Conservation (phyloP, 2,797 vertebrate genomes). For the Rhodeus uyekii region DNA sequence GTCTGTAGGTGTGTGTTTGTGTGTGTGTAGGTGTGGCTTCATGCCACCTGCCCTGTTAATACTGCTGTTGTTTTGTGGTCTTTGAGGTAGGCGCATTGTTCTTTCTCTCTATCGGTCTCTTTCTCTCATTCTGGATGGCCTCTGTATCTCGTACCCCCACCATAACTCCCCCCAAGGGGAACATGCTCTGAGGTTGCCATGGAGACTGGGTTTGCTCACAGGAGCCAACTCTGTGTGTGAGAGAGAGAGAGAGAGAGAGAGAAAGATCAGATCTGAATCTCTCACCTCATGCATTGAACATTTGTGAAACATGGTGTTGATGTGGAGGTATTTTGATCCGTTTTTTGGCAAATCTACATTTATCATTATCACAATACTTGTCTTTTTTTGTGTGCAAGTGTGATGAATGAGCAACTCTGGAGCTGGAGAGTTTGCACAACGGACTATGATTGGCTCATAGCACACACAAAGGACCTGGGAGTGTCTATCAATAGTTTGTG, state of each 20-base stretch:
- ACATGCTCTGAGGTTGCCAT: conserved; percentile 79
- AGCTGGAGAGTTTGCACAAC: conserved; percentile 11
- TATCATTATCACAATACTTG: background rate
- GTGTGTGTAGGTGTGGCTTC: background rate
- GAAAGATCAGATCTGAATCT: conserved; percentile 28
- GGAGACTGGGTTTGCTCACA: conserved; percentile 73
- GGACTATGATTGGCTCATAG: conserved; percentile 16
- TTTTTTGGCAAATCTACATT: conserved; percentile 19
- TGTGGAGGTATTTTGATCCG: conserved; percentile 6
- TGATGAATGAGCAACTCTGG: conserved; percentile 26
- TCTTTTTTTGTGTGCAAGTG: background rate
- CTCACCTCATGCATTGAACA: conserved; percentile 5
- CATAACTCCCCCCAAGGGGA: conserved; percentile 70
- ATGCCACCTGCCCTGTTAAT: conserved; percentile 16
- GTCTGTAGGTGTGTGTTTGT: background rate
- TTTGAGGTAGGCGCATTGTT: conserved; percentile 2
- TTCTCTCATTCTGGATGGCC: conserved; percentile 55
- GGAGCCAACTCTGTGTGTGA: conserved; percentile 52
- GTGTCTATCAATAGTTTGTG: background rate
- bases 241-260: conserved; percentile 55
- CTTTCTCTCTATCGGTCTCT: conserved; percentile 45
- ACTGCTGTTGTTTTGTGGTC: conserved; percentile 21
- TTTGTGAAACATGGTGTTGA: conserved; percentile 26
- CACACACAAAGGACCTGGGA: conserved; percentile 5
- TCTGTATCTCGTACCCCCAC: conserved; percentile 63